phyloP scores from a whole-genome alignment of 1,140 invertebrate genomes.

The Heliothis virescens region DNA sequence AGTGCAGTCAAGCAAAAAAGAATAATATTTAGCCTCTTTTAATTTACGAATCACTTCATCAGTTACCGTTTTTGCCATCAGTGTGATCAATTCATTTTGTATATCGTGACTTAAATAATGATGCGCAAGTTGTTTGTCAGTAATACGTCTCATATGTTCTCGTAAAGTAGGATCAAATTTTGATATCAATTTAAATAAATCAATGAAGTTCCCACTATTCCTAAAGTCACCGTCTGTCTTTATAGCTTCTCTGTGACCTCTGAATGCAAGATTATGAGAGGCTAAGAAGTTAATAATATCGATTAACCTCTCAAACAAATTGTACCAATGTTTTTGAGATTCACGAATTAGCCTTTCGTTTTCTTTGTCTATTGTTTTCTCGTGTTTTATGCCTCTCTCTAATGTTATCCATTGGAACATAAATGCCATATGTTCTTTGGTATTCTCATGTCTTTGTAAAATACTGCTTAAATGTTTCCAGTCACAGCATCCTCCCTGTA shows the following conservation, averaged over 20 bases:
- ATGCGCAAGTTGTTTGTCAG: conserved; percentile 59
- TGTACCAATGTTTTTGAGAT: conserved; percentile 64
- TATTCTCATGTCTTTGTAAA: conserved; percentile 65
- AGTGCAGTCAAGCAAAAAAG: conserved; percentile 53
- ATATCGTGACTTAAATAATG: conserved; percentile 62
- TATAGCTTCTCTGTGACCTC: conserved; percentile 54
- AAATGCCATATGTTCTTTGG: conserved; percentile 59
- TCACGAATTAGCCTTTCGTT: conserved; percentile 52
- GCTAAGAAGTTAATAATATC: conserved; percentile 66
- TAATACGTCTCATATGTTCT: no score
- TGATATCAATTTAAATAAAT: conserved; percentile 57
- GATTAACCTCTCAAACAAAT: conserved; percentile 64
- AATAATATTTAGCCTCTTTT: conserved; percentile 61
- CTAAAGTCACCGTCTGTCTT: conserved; percentile 22
- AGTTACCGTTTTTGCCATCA: conserved; percentile 59
- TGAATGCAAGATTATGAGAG: conserved; percentile 63
- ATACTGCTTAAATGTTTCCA: conserved; percentile 66
- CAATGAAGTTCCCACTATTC: conserved; percentile 59
- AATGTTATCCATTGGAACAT: no score
- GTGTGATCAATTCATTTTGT: conserved; percentile 64
- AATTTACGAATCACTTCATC: conserved; percentile 58
- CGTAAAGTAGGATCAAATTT: no score
- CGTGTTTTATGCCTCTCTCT: no score
- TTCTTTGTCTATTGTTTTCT: no score
- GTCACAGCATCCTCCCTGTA: conserved; percentile 63